Percentiles rank a stretch among this genome's conserved stretches.
Conservation (phyloP, 2,113 vertebrate species). For the Indicator maculatus region DNA sequence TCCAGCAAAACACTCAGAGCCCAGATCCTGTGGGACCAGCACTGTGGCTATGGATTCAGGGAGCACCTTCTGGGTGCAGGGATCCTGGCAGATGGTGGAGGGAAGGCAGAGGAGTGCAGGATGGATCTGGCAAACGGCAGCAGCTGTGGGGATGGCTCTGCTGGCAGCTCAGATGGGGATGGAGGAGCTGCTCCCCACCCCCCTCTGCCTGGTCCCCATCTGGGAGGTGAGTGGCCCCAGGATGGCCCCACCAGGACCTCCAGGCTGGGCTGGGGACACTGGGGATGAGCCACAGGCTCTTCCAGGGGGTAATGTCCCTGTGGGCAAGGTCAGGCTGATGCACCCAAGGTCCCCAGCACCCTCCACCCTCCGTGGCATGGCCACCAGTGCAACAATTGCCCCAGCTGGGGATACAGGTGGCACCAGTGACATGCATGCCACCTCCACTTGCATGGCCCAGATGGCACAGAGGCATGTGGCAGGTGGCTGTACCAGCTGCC, state of each 20-base stretch:
- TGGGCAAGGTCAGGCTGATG: not conserved
- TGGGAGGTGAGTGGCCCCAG: accelerated
- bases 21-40: accelerated
- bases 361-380: accelerated
- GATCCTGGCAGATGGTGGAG: not conserved
- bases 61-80: not conserved
- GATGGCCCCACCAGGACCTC: accelerated
- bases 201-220: accelerated
- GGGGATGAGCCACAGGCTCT: not conserved
- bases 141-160: not conserved
- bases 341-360: not conserved
- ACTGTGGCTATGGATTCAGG: accelerated
- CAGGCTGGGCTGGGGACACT: accelerated
- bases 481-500: not conserved
- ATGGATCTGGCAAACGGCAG: not conserved
- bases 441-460: not conserved
- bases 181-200: not conserved
- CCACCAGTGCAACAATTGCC: accelerated
- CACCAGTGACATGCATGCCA: accelerated
- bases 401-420: not conserved
- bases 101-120: accelerated
- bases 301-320: accelerated
- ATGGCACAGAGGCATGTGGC: accelerated
- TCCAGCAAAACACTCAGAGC: accelerated
- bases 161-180: not conserved